Evolutionary conservation across 1,140 invertebrate species (phyloP).

Genomic region (Octopus sinensis): DNA sequence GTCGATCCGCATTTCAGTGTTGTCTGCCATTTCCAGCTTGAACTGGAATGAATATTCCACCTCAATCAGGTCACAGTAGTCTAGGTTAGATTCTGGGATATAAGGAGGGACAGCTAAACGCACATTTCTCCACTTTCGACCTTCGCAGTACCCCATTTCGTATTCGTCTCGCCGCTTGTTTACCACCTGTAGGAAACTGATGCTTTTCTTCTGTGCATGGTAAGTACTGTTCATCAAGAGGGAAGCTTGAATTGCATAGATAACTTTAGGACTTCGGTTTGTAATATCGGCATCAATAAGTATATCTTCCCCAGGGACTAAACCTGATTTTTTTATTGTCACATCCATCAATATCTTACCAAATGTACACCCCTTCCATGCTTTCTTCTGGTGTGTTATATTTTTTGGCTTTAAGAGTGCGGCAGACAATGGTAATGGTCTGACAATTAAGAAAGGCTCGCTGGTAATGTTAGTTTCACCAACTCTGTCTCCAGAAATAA

Average conservation of each 20-base stretch:
- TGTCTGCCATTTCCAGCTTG: conserved; percentile 44
- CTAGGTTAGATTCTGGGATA: conserved; percentile 52
- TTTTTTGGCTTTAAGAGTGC: conserved; percentile 18
- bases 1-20: conserved; percentile 39
- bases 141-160: conserved; percentile 47
- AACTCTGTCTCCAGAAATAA: conserved; percentile 39
- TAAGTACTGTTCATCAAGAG: conserved; percentile 50
- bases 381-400: conserved; percentile 31
- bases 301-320: conserved; percentile 52
- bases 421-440: conserved; percentile 32
- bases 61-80: conserved; percentile 55
- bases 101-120: conserved; percentile 52
- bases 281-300: conserved; percentile 47
- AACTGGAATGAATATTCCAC: conserved; percentile 51
- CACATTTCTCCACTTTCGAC: conserved; percentile 51
- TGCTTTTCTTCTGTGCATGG: conserved; percentile 43
- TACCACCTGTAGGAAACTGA: conserved; percentile 48
- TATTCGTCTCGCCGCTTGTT: conserved; percentile 52
- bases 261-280: conserved; percentile 41
- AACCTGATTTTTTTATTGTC: conserved; percentile 39
- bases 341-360: conserved; percentile 45
- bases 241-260: conserved; percentile 47
- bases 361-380: conserved; percentile 38
- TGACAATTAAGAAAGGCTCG: conserved; percentile 53
- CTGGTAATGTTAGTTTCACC: conserved; percentile 46